Base-by-base conservation (phyloP, 30 jellyfish, hydroid and myxozoan genomes). In the Aurelia coerulea region DNA sequence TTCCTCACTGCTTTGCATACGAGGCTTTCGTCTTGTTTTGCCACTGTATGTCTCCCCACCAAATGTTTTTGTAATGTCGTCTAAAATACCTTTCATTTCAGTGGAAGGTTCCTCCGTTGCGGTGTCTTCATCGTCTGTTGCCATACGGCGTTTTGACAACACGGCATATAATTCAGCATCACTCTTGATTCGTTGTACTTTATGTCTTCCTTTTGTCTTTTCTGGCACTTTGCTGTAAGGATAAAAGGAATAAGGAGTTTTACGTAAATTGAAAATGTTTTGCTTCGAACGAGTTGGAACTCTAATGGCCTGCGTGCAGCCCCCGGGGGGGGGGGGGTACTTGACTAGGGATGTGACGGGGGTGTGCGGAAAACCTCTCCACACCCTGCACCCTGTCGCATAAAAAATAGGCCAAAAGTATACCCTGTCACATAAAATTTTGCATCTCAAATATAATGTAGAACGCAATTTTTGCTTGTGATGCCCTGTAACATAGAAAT, bases 131-230 rank as follows among this genome's bases (percentile, higher is more conserved):
- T 73, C 97, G 42, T 89, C 97, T 13, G 97, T 80, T 49, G 90
- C 89, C 76, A 75, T 72, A 54, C 98, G 97, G 64, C 98, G 98
- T 74, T 83, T 88, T 33, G 96, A 81, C 76, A 94, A 37, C 60
- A 88, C 90, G 10, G 95, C 98, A 73, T 94, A 77, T 72, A 94
- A 76, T 71, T 88, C 96, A 37, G 98, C 98, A 79, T 87, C 96
- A 71, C 98, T 94, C 53, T 83, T 88, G 66, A 88, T 88, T 41
- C 98, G 96, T 41, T 85, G 92, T 39, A 94, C 98, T 65, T 87
- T 92, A 81, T 88, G 96, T 54, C 97, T 90, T 31, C 88, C 79
- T 67, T 84, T 87, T 58, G 74, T 53, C 42, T 79, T 88, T 75
- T 84, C 88, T 1, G 93, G 93, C 17, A 62, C 41, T 54, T 71